A percentile compares a stretch with the other conserved stretches of the same genome.
Conservation (phyloP, 2,113 vertebrate genomes). For the Cottus gobio region DNA sequence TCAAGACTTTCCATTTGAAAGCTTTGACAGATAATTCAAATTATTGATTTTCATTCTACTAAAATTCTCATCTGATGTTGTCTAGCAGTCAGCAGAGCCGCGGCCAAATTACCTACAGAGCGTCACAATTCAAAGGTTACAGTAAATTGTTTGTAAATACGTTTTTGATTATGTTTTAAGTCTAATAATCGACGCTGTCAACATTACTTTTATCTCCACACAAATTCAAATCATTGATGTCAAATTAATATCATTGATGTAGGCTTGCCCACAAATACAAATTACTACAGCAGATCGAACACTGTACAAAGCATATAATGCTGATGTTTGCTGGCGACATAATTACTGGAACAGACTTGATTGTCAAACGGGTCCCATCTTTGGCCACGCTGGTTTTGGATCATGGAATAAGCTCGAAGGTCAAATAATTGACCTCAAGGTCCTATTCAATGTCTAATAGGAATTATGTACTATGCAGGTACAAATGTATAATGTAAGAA, state of each 20-base stretch:
- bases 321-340: not conserved
- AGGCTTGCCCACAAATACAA: not conserved
- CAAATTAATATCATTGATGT: not conserved
- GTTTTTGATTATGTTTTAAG: not conserved
- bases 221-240: not conserved
- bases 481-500: not conserved
- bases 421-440: not conserved
- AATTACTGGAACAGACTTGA: not conserved
- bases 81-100: slow-evolving; percentile 17
- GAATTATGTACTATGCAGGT: not conserved
- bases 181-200: not conserved
- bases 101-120: not conserved
- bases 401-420: not conserved
- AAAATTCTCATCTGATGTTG: not conserved
- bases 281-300: not conserved
- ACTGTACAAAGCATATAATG: not conserved
- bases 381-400: not conserved
- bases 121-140: not conserved
- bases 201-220: not conserved
- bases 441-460: not conserved
- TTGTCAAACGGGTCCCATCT: not conserved
- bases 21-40: not conserved
- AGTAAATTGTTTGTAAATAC: not conserved
- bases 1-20: not conserved
- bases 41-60: not conserved